Conservation (phyloP, 2,888 invertebrate genomes). For the Amphiduros pacificus region DNA sequence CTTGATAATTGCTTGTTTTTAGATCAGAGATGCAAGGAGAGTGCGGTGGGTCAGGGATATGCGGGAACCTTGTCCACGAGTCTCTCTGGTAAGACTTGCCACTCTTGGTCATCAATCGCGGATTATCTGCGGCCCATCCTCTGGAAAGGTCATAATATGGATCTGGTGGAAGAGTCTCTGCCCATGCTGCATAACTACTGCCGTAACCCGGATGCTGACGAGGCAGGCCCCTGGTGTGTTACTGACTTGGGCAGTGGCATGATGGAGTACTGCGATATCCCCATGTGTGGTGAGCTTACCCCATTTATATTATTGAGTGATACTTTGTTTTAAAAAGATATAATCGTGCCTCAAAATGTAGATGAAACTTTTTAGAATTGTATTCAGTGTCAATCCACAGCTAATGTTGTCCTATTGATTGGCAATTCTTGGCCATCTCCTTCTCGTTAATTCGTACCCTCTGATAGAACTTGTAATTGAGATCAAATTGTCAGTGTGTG, state of each 20-base stretch:
- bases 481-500: too few species aligned
- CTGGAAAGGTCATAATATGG: constrained; percentile 15
- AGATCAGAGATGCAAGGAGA: constrained; percentile 12
- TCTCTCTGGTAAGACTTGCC: neutral
- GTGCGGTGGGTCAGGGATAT: constrained; percentile 10
- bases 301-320: too few species aligned
- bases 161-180: constrained; percentile 1
- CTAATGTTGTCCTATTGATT: too few species aligned
- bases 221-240: constrained; percentile 29
- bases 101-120: constrained; percentile 4
- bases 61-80: neutral
- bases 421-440: too few species aligned
- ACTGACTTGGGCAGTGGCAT: constrained; percentile 18
- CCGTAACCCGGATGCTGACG: constrained; percentile 29
- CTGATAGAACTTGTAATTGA: too few species aligned
- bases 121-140: constrained; percentile 13
- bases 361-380: too few species aligned
- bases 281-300: constrained; percentile 22
- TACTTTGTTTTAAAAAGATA: too few species aligned
- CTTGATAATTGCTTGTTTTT: neutral
- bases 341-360: too few species aligned
- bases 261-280: constrained; percentile 28
- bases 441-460: too few species aligned
- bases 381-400: too few species aligned
- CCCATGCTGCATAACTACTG: constrained; percentile 22